Percentiles rank a stretch among this genome's conserved stretches.
phyloP scores from a whole-genome alignment of 2,888 invertebrate genomes.

The Agrenia bidenticulata region DNA sequence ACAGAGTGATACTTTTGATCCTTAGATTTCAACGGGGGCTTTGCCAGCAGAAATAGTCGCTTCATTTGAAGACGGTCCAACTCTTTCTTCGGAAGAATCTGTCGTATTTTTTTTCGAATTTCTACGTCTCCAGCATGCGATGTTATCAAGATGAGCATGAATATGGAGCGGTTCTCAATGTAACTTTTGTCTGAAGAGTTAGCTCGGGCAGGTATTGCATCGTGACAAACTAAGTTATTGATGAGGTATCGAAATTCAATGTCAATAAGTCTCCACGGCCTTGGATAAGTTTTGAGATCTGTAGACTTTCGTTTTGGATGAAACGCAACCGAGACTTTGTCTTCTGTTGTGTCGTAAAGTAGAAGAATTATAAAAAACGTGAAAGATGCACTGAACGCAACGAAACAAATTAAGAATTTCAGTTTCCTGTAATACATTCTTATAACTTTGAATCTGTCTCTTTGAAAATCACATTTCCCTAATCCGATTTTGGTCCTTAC shows the following conservation, averaged over 20 bases:
- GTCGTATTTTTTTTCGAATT: conserved; percentile 69
- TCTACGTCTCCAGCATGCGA: conserved; percentile 74
- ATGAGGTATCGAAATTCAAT: conserved; percentile 49
- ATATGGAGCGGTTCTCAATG: conserved; percentile 14
- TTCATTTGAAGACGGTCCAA: conserved; percentile 63
- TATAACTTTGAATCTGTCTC: too few relatives aligned
- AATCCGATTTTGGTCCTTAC: too few relatives aligned
- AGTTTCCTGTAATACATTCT: too few relatives aligned
- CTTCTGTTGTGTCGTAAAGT: too few relatives aligned
- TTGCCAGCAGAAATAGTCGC: conserved; percentile 71
- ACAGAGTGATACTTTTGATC: conserved; percentile 55
- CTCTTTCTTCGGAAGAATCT: conserved; percentile 64
- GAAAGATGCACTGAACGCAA: too few relatives aligned
- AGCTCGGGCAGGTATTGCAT: too few relatives aligned
- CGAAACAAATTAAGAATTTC: too few relatives aligned
- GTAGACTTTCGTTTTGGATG: too few relatives aligned
- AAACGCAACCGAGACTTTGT: too few relatives aligned
- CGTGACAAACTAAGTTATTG: conserved; percentile 53
- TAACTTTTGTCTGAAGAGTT: not conserved
- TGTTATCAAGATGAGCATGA: conserved; percentile 61
- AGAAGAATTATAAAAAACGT: too few relatives aligned
- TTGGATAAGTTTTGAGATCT: conserved; percentile 9
- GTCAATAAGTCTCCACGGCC: conserved; percentile 18
- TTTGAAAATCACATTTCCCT: too few relatives aligned
- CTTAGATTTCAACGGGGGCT: conserved; percentile 60